Evolutionary conservation across 2,113 vertebrate species (phyloP), one percentile per base, ranked within the genome.

Genomic region (Herpetotheres cachinnans): DNA sequence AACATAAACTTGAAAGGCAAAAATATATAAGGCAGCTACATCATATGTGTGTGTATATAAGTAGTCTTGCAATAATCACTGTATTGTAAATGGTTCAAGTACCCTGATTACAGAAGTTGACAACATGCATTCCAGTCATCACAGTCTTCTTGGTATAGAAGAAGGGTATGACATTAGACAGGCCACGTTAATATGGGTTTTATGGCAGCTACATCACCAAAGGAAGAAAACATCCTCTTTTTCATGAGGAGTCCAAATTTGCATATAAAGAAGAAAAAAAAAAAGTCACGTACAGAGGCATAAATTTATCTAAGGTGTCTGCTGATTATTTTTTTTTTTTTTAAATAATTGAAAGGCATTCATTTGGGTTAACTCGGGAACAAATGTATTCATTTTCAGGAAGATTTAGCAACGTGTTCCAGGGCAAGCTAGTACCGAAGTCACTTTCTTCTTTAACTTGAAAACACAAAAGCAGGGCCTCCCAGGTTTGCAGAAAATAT

Each of bases 71-170:
- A 82, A 56, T 86, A 95, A 96, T 77, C 83, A 82, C 8, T 5
- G 52, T 63, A 84, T 42, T 89, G 19, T 55, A 93, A 95, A 84
- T 89, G 94, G 95, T 95, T 96, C 84, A 97, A 96, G 86, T 91
- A 84, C 95, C 54, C 92, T 67, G 86, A 86, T 96, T 92, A 97
- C 81, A 86, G 58, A 77, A 94, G 80, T 85, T 90, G 86, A 81
- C 6, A 2, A 96, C 83, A 94, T 38, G 55, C 89, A 96, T 97
- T 92, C 96, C 94, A 97, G 86, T 96, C 84, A 97, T 78, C 95
- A 95, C 61, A 34, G 40, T 76, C 78, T 78, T 86, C 70, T 29
- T 92, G 63, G 26, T 92, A 56, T 1, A 55, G 50, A 56, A 88
- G 61, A 91, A 86, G 38, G 21, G 12, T 71, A 59, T 19, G 61